These are phyloP conservation scores for Tiphia femorata DNA, from an alignment of 2,888 invertebrate species.

Conservation along the genomic window DNA sequence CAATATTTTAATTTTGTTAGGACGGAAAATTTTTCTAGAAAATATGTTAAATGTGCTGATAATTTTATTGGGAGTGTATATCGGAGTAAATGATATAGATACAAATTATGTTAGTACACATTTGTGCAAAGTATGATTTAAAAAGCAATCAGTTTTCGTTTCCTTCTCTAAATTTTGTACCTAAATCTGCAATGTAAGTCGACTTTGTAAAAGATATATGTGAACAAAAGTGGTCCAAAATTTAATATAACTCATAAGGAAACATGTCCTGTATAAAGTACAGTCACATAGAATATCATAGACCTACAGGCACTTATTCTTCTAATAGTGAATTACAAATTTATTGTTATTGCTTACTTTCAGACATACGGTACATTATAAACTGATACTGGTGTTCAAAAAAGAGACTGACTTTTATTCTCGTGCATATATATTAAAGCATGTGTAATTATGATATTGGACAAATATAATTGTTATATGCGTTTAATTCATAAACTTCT, in stretches of 20 bases:
- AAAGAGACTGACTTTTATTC: not conserved
- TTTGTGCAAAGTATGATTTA: not conserved
- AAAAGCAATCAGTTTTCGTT: not conserved
- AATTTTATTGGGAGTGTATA: not conserved
- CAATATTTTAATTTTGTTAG: not conserved
- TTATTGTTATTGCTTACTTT: conserved; percentile 5
- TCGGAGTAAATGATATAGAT: not conserved
- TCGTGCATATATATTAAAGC: not conserved
- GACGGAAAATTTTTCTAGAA: too few relatives aligned
- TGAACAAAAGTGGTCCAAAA: not conserved
- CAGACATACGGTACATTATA: conserved; percentile 15
- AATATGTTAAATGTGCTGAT: not conserved
- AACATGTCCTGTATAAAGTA: too few relatives aligned
- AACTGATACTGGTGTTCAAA: not conserved
- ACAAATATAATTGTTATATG: too few relatives aligned
- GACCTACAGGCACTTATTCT: too few relatives aligned
- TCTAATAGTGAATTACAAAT: too few relatives aligned
- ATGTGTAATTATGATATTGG: not conserved
- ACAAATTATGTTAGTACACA: conserved; percentile 1
- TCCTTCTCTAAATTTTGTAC: too few relatives aligned
- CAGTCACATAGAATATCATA: too few relatives aligned
- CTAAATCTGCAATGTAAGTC: conserved; percentile 11
- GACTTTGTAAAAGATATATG: not conserved
- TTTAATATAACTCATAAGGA: not conserved
- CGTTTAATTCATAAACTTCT: too few relatives aligned